Base-by-base conservation (phyloP, 23 tunicate genomes). In the Trididemnum miniatum region DNA sequence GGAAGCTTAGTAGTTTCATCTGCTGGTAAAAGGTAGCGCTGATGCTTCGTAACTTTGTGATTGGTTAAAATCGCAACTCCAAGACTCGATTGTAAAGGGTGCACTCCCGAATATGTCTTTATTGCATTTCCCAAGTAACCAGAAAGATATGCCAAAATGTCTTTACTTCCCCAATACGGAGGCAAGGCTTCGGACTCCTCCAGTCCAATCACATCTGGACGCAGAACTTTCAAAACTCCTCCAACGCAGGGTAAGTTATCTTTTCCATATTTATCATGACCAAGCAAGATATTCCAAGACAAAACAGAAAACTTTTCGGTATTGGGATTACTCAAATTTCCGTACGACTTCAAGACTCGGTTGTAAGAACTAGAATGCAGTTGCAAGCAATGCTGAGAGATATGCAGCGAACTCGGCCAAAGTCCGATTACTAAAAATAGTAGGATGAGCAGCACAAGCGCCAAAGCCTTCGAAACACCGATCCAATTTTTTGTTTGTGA, bases 121-220 rank as follows among this genome's bases (percentile, higher is more conserved):
- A 75, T 73, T n/a, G n/a, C n/a, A n/a, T n/a, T n/a, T 0, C 72
- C 72, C 27, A 59, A 35, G 35, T 18, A 65, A n/a, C 51, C 31
- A 32, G 82, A 49, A 20, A 90, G 34, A 75, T 78, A 90, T 12
- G 60, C 82, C 15, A 87, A 76, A 20, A 83, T 60, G 51, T 92
- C 92, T 81, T 87, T 92, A 25, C 97, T 89, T 9, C 97, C 97
- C 97, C 97, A 92, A 72, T 71, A 87, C 4, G 63, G 39, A 9
- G 97, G 92, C 0, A 86, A 65, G 31, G 88, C 79, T 38, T 87
- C 90, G 9, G 97, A 91, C 59, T 92, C 97, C 75, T 92, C 92
- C 32, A 92, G 39, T 1, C 77, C 97, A 51, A 87, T 32, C 28
- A 92, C 26, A 65, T 87, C 79, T 24, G 97, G 86, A 2, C 76